These are phyloP conservation scores for Epinephelus awoara DNA, from an alignment of 2,797 vertebrate species.

Conservation along the genomic window DNA sequence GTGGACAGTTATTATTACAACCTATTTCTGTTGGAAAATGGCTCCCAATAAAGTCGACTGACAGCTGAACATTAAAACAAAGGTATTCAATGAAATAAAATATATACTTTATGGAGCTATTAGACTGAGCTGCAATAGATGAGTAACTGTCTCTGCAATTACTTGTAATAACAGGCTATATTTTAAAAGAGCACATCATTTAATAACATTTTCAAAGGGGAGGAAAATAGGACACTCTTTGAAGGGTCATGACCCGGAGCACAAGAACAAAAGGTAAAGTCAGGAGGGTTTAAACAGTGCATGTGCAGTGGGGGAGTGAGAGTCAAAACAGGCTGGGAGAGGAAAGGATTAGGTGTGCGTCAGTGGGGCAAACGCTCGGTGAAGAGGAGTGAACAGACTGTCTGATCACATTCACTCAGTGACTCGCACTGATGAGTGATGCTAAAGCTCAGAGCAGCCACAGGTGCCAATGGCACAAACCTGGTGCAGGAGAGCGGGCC, in stretches of 20 bases:
- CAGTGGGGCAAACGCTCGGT: slow-evolving; percentile 35
- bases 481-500: slow-evolving; percentile 82
- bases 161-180: neutral
- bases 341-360: slow-evolving; percentile 34
- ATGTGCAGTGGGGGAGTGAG: slow-evolving; percentile 37
- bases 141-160: neutral
- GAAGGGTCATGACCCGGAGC: slow-evolving; percentile 31
- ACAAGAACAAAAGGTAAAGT: slow-evolving; percentile 43
- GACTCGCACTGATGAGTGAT: slow-evolving; percentile 60
- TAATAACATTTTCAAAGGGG: neutral
- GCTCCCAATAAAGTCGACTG: neutral
- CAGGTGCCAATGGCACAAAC: slow-evolving; percentile 82
- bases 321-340: slow-evolving; percentile 32
- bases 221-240: neutral
- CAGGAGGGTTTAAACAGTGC: slow-evolving; percentile 37
- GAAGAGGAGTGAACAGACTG: slow-evolving; percentile 50
- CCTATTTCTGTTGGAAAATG: neutral
- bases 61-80: neutral
- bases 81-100: neutral
- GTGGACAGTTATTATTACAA: neutral
- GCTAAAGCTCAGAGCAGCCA: slow-evolving; percentile 74
- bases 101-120: neutral
- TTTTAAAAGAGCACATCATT: neutral
- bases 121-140: neutral
- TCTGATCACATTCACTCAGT: slow-evolving; percentile 67